Evolutionary conservation across 2,113 vertebrate genomes (phyloP).

Genomic region (Dicentrarchus labrax): DNA sequence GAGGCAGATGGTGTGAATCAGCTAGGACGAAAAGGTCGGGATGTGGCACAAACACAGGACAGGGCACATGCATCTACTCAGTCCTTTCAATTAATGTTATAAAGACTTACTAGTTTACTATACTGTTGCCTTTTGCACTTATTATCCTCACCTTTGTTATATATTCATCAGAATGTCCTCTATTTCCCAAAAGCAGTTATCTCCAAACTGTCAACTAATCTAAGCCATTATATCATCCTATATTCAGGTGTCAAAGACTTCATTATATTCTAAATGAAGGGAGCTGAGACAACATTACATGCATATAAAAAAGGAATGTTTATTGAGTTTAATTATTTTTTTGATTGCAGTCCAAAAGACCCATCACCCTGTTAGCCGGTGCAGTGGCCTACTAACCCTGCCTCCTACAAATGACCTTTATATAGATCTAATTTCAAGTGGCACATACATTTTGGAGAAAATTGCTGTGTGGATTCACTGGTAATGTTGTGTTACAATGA

Average conservation of each 20-base stretch:
- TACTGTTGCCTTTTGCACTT: neutral
- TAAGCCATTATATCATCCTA: conserved; percentile 13
- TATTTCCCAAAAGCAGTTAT: conserved; percentile 1
- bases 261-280: conserved; percentile 51
- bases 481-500: too few relatives aligned
- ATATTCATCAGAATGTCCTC: neutral
- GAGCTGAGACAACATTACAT: conserved; percentile 12
- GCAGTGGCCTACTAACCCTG: conserved; percentile 25
- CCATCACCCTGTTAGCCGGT: conserved; percentile 27
- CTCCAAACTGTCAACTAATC: conserved; percentile 42
- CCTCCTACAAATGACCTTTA: neutral
- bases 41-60: conserved; percentile 16
- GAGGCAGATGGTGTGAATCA: conserved; percentile 35
- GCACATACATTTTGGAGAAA: neutral
- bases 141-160: neutral
- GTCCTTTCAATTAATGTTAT: neutral
- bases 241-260: conserved; percentile 55
- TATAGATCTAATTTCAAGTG: neutral
- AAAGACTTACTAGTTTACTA: neutral
- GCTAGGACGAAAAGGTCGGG: conserved; percentile 12
- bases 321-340: conserved; percentile 61
- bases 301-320: conserved; percentile 34
- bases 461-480: neutral
- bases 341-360: conserved; percentile 40
- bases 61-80: neutral